These are phyloP conservation scores for Leptinotarsa haldemani DNA, from an alignment of 2,888 invertebrate genomes.

Conservation along the genomic window DNA sequence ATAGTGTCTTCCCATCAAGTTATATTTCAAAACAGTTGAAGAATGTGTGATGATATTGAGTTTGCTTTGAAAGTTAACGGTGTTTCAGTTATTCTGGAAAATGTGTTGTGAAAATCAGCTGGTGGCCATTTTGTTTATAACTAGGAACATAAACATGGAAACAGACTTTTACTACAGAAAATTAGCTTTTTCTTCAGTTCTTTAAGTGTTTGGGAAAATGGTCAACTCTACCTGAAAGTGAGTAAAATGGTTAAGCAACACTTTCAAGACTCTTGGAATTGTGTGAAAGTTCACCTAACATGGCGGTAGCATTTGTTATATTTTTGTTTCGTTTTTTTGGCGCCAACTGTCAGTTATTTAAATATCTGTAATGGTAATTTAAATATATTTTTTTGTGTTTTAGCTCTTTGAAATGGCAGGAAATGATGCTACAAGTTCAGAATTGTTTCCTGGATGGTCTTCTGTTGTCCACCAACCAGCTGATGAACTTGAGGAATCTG, in stretches of 20 bases:
- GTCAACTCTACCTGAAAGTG: constrained; percentile 47
- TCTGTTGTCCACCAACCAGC: constrained; percentile 71
- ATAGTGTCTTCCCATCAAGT: constrained; percentile 35
- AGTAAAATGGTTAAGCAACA: constrained; percentile 39
- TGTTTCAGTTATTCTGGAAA: constrained; percentile 36
- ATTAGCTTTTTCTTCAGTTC: constrained; percentile 41
- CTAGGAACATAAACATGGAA: constrained; percentile 63
- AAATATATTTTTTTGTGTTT: constrained; percentile 21
- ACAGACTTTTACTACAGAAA: constrained; percentile 55
- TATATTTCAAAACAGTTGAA: constrained; percentile 33
- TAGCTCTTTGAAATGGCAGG: constrained; percentile 60
- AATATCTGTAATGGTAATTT: constrained; percentile 15
- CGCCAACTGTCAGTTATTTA: constrained; percentile 54
- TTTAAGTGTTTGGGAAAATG: constrained; percentile 45
- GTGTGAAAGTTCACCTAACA: constrained; percentile 30
- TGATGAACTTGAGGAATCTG: constrained; percentile 73
- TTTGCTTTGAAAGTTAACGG: constrained; percentile 38
- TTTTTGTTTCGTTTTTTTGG: constrained; percentile 56
- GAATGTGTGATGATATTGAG: constrained; percentile 43
- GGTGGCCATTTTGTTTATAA: constrained; percentile 65
- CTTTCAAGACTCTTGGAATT: constrained; percentile 22
- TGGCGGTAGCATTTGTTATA: constrained; percentile 49
- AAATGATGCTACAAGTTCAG: constrained; percentile 64
- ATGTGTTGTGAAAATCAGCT: constrained; percentile 58
- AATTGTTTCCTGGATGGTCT: constrained; percentile 68